Conservation (phyloP, 1,140 invertebrate species). For the Aphaenogaster floridana region DNA sequence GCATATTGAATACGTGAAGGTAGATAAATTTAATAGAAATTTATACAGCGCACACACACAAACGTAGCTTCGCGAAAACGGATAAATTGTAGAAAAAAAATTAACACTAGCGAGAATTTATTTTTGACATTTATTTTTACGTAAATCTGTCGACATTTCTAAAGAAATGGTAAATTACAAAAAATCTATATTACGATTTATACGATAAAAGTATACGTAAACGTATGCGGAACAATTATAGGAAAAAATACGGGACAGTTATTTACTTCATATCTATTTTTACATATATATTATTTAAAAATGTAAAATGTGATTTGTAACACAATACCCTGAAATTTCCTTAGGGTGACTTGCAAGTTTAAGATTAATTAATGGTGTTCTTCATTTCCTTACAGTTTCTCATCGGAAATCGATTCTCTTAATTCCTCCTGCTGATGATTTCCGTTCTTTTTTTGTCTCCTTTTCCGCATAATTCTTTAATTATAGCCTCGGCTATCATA, state of each 20-base stretch:
- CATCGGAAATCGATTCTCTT: neutral
- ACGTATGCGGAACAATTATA: neutral
- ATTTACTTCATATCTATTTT: neutral
- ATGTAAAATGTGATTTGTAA: neutral
- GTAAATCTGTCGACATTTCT: neutral
- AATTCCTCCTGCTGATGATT: neutral
- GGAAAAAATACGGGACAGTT: neutral
- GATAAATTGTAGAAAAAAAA: neutral
- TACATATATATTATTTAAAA: neutral
- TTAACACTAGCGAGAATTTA: conserved; percentile 20
- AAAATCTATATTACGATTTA: neutral
- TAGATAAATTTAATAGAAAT: conserved; percentile 21
- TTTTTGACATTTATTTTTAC: neutral
- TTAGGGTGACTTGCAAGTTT: neutral
- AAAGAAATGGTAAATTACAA: neutral
- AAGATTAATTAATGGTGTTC: neutral
- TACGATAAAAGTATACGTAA: neutral
- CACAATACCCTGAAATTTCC: neutral
- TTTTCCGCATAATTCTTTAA: conserved; percentile 32
- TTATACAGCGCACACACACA: neutral
- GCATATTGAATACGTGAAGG: neutral
- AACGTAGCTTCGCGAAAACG: neutral
- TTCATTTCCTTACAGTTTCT: neutral
- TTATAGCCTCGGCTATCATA: conserved; percentile 11
- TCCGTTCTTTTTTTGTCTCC: neutral